Evolutionary conservation across 1,140 invertebrate species (phyloP), one percentile per base, ranked within the genome.

Genomic region (Muscidifurax raptorellus): DNA sequence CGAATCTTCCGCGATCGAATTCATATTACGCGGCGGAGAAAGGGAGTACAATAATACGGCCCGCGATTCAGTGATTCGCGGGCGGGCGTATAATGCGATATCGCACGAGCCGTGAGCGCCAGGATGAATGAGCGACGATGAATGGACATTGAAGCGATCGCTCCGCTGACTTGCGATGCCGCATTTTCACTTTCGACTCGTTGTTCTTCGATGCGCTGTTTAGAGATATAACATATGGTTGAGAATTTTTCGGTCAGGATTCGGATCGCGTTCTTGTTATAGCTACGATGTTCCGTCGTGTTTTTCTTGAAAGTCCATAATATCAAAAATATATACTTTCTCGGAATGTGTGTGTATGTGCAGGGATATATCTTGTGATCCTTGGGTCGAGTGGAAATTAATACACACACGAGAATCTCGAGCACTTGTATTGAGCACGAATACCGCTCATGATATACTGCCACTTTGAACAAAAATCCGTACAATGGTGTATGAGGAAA

Each of bases 141-240:
- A 32, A 84, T 81, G 72, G 83, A 85, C 83, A 71, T 71, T 83
- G 82, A 83, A 71, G 66, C 25, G 80, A 76, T 83, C 78, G 69
- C 67, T 66, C 81, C 71, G 74, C 52, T 84, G 64, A 79, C 66
- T 81, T 74, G 28, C 2, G 36, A 40, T 40, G 18, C 13, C 22
- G 32, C n/a, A n/a, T 32, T 74, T 36, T 32, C 71, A 36, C 71
- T 74, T 74, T 74, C 28, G 32, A 32, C 27, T 2, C 25, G 13
- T 10, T 36, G 78, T 27, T 40, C 30, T n/a, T 28, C 59, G 12
- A 4, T 9, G 28, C 52, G 28, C n/a, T n/a, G 2, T 10, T 64
- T 78, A 9, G 52, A 59, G 52, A 59, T n/a, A 4, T 12, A 15
- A 52, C n/a, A 4, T 52, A 47, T 52, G n/a, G 52, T 59, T n/a